Evolutionary conservation across 2,888 invertebrate species (phyloP).

Genomic region (Cacoxenus indagator): DNA sequence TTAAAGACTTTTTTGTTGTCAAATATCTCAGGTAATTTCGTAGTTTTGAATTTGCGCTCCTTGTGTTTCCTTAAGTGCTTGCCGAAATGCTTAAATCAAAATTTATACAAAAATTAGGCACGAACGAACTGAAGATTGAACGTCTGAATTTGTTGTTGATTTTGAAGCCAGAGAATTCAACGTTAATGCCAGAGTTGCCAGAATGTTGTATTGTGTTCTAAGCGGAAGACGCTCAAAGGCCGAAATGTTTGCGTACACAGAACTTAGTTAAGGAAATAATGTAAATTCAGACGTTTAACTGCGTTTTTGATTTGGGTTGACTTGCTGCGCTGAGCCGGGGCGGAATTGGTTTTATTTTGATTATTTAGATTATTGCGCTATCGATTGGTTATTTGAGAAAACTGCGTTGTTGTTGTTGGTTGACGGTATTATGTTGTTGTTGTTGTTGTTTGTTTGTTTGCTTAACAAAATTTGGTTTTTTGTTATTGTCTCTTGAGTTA

Average conservation of each 20-base stretch:
- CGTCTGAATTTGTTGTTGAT: constrained; percentile 63
- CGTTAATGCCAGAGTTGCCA: constrained; percentile 34
- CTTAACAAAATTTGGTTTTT: constrained; percentile 38
- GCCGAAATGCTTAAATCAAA: constrained; percentile 25
- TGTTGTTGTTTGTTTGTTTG: constrained; percentile 39
- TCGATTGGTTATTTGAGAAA: constrained; percentile 22
- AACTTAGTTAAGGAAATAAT: constrained; percentile 27
- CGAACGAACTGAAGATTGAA: constrained; percentile 50
- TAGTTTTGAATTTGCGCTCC: constrained; percentile 53
- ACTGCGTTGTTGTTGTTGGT: constrained; percentile 27
- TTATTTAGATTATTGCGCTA: constrained; percentile 40
- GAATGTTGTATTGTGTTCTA: constrained; percentile 43
- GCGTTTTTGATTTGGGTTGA: constrained; percentile 40
- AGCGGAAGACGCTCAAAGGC: constrained; percentile 50
- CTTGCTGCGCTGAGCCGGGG: background rate
- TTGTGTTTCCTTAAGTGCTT: constrained; percentile 34
- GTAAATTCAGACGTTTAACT: constrained; percentile 65
- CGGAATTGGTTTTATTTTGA: constrained; percentile 14
- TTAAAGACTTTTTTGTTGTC: constrained; percentile 28
- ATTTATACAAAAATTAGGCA: constrained; percentile 37
- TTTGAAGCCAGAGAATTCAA: constrained; percentile 41
- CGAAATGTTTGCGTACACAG: constrained; percentile 42
- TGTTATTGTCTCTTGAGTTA: constrained; percentile 37
- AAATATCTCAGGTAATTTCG: constrained; percentile 68
- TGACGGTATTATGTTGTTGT: constrained; percentile 33